Evolutionary conservation across 2,797 vertebrate species (phyloP).

Genomic region (Hybognathus amarus): DNA sequence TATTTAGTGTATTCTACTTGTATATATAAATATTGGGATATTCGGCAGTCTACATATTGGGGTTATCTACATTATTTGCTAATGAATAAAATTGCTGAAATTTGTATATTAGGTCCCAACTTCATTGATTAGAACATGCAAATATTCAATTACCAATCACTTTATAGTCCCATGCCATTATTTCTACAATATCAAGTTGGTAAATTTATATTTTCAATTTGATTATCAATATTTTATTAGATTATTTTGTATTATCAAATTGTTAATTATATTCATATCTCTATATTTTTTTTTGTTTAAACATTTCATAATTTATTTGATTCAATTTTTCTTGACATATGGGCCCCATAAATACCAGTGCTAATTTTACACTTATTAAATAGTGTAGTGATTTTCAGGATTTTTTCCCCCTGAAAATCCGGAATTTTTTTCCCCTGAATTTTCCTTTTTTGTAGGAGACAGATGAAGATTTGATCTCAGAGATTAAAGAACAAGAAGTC

Average conservation of each 20-base stretch:
- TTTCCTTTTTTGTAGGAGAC: conserved; percentile 62
- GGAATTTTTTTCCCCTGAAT: background rate
- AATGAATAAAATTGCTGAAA: background rate
- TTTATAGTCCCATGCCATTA: background rate
- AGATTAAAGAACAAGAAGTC: conserved; percentile 76
- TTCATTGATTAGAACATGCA: background rate
- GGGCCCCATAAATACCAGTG: background rate
- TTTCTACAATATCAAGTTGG: background rate
- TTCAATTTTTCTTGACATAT: background rate
- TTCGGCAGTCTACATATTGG: background rate
- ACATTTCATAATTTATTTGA: background rate
- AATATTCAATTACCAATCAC: background rate
- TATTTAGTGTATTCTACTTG: background rate
- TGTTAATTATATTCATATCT: background rate
- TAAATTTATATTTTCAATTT: background rate
- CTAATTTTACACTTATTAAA: background rate
- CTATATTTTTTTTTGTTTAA: background rate
- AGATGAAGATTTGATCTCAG: conserved; percentile 49
- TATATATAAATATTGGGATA: background rate
- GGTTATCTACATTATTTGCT: background rate
- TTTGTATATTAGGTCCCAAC: background rate
- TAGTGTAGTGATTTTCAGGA: background rate
- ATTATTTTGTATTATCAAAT: background rate
- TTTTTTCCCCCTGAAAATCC: too few relatives aligned
- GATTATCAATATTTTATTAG: background rate